Evolutionary conservation across 2,113 vertebrate species (phyloP), one percentile per base, ranked within the genome.

Genomic region (Cardinalis cardinalis): DNA sequence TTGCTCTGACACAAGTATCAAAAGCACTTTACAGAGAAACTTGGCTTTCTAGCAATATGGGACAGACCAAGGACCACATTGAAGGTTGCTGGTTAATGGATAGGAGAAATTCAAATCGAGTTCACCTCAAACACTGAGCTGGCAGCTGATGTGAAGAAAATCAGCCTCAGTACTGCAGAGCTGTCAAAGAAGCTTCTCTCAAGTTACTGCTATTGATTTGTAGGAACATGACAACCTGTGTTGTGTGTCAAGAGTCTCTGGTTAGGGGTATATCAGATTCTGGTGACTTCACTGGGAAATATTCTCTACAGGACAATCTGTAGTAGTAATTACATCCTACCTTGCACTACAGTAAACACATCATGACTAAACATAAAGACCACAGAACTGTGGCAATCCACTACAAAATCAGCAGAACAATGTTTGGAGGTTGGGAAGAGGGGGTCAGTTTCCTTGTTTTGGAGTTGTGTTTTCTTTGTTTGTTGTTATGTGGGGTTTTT

Each of bases 371-470:
- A 82, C 26, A 0, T 26, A 61, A 70, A 40, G 36, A n/a, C 2
- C 6, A 73, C 31, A 72, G 12, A 91, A 80, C 19, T 38, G 34
- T 7, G 14, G 9, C 26, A 72, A 34, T n/a, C 12, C 40, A 53
- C 34, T 48, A 36, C 6, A 66, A 75, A 92, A 78, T 18, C 2
- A 63, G 73, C 31, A 69, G 65, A 66, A 69, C 31, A 29, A 4
- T 15, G 7, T 41, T 46, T 5, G 3, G 14, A n/a, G 19, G 13
- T 48, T 15, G 6, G 5, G 31, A 29, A 52, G 26, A 51, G 26
- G 11, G 2, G 14, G 8, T 2, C 2, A 0, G 9, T 29, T 69
- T 44, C 16, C 17, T 31, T 26, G 10, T 9, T 43, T 66, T 9
- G 9, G 38, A 23, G 29, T 14, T 43, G 17, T 28, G 18, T 46